Base-by-base conservation (phyloP, 2,797 vertebrate species). In the Tympanoctomys barrerae region DNA sequence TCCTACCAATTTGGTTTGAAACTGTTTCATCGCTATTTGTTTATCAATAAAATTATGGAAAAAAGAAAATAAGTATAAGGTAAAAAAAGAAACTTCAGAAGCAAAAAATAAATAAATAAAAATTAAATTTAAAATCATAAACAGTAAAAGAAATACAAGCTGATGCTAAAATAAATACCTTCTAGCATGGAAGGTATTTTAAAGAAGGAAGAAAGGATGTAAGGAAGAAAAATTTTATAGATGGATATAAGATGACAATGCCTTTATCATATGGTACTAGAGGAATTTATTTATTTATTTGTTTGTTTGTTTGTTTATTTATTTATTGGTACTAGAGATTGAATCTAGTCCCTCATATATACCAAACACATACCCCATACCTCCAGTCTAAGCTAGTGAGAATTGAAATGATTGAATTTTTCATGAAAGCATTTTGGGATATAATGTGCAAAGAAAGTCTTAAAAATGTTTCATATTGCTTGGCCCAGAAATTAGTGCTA, bases 351-450 rank as follows among this genome's bases (percentile, higher is more conserved):
- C 31, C 12, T 52, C 75, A 21, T 54, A 33, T n/a, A 80, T 81
- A 64, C 64, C 59, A 75, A 88, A 66, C 26, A 88, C 11, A 84
- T 3, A 24, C n/a, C 46, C 28, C 39, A 4, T 11, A 75, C 36
- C 22, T 68, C 61, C 49, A 49, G 39, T 28, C 68, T 78, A 89
- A 75, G n/a, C 21, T 49, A 16, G 61, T 31, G 26, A 49, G n/a
- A 70, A 95, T 96, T 83, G 57, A 91, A 78, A 31, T 54, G 19
- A 16, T 57, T 89, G 70, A 59, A 66, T 54, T 78, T 92, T 80
- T 66, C 77, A 70, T 82, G 77, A 96, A 93, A 86, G 57, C 28
- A 95, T 82, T 82, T 94, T 49, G 62, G 24, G 75, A 66, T 66
- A 49, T 49, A 31, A 79, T 54, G 2, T 92, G 2, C 26, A 64